Evolutionary conservation across 2,113 vertebrate genomes (phyloP).

Genomic region (Mormyrus iriodes): DNA sequence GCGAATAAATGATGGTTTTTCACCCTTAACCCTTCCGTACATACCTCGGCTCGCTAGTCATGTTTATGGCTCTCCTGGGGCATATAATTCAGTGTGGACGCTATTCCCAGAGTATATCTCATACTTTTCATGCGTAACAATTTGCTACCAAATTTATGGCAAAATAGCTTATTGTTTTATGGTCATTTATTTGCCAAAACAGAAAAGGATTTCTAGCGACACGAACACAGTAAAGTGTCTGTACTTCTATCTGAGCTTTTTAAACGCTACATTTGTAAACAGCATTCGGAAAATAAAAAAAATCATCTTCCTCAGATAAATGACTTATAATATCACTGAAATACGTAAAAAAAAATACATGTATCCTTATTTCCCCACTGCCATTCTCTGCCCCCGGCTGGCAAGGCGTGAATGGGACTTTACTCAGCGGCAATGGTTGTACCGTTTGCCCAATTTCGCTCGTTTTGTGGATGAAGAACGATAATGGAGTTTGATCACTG

Average conservation of each 20-base stretch:
- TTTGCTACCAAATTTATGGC: background rate
- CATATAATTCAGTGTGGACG: background rate
- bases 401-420: background rate
- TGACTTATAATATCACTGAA: background rate
- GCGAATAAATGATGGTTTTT: background rate
- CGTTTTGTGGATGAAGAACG: background rate
- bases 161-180: background rate
- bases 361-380: background rate
- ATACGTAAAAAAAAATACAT: background rate
- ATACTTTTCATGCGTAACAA: background rate
- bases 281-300: background rate
- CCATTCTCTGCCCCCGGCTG: background rate
- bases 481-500: background rate
- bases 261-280: background rate
- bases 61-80: background rate
- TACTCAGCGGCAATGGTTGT: background rate
- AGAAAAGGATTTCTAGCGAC: background rate
- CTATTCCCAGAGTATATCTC: background rate
- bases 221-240: background rate
- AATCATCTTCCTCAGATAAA: background rate
- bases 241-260: background rate
- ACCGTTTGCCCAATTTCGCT: background rate
- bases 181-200: background rate
- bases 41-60: background rate
- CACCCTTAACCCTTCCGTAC: background rate